Evolutionary conservation across 1,140 invertebrate genomes (phyloP).

Genomic region (Teleopsis dalmanni): DNA sequence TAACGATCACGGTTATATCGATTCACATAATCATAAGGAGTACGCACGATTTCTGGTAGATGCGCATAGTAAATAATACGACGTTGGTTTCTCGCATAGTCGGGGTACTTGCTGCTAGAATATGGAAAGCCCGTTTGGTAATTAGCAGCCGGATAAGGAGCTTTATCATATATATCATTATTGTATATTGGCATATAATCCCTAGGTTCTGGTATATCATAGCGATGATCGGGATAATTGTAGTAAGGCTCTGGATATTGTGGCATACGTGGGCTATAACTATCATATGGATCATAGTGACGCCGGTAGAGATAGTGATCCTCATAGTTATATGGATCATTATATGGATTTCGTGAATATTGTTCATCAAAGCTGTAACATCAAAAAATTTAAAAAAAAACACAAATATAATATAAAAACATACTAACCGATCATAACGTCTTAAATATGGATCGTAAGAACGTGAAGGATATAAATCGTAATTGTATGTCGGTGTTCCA

Average conservation of each 20-base stretch:
- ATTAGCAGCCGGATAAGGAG: constrained; percentile 20
- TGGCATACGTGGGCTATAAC: constrained; percentile 36
- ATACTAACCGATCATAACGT: constrained; percentile 34
- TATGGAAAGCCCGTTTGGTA: constrained; percentile 14
- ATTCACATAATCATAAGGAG: constrained; percentile 28
- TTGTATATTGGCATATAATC: constrained; percentile 25
- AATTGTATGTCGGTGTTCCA: constrained; percentile 8
- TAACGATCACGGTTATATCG: constrained; percentile 11
- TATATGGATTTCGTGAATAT: constrained; percentile 30
- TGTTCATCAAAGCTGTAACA: constrained; percentile 32
- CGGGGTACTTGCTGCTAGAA: constrained; percentile 23
- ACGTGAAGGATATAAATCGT: constrained; percentile 31
- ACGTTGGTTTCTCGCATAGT: constrained; percentile 26
- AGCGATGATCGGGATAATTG: constrained; percentile 36
- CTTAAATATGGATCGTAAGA: constrained; percentile 39
- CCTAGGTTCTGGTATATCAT: constrained; percentile 27
- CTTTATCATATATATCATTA: constrained; percentile 20
- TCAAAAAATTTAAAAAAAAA: constrained; percentile 3
- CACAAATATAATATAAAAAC: background rate
- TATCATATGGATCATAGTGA: constrained; percentile 37
- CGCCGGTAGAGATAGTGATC: constrained; percentile 37
- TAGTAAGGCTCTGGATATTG: constrained; percentile 38
- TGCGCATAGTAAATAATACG: constrained; percentile 48
- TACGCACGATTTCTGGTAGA: constrained; percentile 46
- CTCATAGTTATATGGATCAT: constrained; percentile 36